A percentile compares a stretch with the other conserved stretches of the same genome.
These are phyloP conservation scores for Pachycephus smyrnensis DNA, from an alignment of 2,888 invertebrate species.

Conservation along the genomic window DNA sequence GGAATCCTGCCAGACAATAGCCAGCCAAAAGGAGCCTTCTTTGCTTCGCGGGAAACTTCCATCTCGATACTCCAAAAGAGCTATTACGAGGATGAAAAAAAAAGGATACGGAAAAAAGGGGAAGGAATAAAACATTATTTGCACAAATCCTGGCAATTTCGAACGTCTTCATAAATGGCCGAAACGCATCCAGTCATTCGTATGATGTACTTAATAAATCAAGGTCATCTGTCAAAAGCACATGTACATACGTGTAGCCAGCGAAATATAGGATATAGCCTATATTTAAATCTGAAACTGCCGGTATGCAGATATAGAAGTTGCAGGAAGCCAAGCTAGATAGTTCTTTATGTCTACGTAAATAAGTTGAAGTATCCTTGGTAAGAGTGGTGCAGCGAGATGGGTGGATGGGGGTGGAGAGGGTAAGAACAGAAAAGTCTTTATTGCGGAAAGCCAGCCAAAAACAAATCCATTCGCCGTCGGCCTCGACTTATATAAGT, in stretches of 20 bases:
- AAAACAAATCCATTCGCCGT: slow-evolving; percentile 45
- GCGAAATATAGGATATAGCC: background rate
- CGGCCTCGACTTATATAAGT: slow-evolving; percentile 27
- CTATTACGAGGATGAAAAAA: background rate
- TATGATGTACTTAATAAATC: background rate
- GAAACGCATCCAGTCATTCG: background rate
- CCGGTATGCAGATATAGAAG: background rate
- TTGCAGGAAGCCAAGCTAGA: slow-evolving; percentile 38
- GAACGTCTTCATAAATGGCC: background rate
- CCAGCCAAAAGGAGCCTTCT: slow-evolving; percentile 3
- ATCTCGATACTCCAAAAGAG: background rate
- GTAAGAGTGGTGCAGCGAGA: background rate
- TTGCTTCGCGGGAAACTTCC: background rate
- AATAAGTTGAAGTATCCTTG: slow-evolving; percentile 34
- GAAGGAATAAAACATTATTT: background rate
- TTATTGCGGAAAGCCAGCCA: slow-evolving; percentile 41
- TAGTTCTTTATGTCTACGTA: slow-evolving; percentile 41
- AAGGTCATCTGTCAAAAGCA: background rate
- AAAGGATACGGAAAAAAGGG: too few relatives aligned
- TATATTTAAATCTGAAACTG: background rate
- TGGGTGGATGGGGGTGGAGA: background rate
- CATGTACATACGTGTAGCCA: background rate
- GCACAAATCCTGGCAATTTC: background rate
- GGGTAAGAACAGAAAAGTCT: slow-evolving; percentile 25
- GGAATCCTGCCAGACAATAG: slow-evolving; percentile 10